Evolutionary conservation across 2,797 vertebrate genomes (phyloP).

Genomic region (Chelidonichthys spinosus): DNA sequence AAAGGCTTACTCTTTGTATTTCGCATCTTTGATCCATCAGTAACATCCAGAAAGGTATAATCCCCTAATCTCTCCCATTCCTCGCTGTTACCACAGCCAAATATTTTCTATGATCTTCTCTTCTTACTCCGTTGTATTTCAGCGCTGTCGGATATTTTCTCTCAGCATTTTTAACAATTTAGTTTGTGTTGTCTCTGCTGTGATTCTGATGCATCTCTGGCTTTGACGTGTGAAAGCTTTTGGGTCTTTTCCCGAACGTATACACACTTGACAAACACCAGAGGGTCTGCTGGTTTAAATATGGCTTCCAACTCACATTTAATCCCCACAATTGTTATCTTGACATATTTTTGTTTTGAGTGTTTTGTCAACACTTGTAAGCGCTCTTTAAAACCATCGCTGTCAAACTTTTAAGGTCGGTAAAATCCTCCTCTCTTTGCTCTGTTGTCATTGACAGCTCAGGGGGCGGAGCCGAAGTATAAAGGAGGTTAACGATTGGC

Average conservation of each 20-base stretch:
- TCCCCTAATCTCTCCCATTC: slow-evolving; percentile 64
- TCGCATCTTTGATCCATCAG: slow-evolving; percentile 63
- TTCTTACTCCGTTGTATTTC: slow-evolving; percentile 44
- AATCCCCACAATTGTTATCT: slow-evolving; percentile 46
- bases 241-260: slow-evolving; percentile 40
- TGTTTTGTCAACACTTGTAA: background rate
- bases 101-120: slow-evolving; percentile 48
- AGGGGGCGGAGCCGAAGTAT: no score
- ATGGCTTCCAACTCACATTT: slow-evolving; percentile 31
- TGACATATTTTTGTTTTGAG: slow-evolving; percentile 17
- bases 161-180: slow-evolving; percentile 46
- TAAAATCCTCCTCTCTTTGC: no score
- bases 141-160: slow-evolving; percentile 15
- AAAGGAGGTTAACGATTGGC: no score
- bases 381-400: background rate
- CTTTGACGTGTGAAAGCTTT: slow-evolving; percentile 55
- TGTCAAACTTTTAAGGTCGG: no score
- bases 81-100: slow-evolving; percentile 49
- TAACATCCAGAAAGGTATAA: slow-evolving; percentile 64
- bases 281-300: slow-evolving; percentile 34
- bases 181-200: slow-evolving; percentile 37
- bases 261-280: slow-evolving; percentile 41
- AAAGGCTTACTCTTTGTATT: slow-evolving; percentile 49
- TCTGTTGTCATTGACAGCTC: no score
- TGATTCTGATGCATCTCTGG: slow-evolving; percentile 54